Base-by-base conservation (phyloP, 1,140 invertebrate species). In the Bombus picipes region DNA sequence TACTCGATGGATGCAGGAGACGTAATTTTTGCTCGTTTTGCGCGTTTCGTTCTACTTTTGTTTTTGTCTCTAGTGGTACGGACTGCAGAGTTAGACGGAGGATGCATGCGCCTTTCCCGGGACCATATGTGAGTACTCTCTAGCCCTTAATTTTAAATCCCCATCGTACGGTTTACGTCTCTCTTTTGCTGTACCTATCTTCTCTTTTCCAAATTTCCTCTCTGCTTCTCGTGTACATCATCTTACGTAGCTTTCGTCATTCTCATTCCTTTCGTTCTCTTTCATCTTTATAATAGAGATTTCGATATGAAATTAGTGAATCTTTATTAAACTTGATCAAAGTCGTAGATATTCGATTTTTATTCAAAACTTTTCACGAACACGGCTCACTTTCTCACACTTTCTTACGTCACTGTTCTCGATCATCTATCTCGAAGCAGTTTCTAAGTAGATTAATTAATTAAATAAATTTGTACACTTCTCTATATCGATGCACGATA, bases 61-160 rank as follows among this genome's bases (percentile, higher is more conserved):
- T 94, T 94, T 95, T 94, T 95, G 91, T 95, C 94, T 95, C 87
- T 95, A 95, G 95, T 95, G 94, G 95, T 95, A 95, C 94, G 95
- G 94, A 95, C 94, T 95, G 94, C 95, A 95, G 94, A 95, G 95
- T 95, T 95, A 95, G 94, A 95, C 94, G 94, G 94, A 95, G 95
- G 95, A 95, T 95, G 94, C 95, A 95, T 95, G 95, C 94, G 94
- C 95, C 95, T 95, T 94, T 92, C 94, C 95, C 93, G 93, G 94
- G 94, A 95, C 94, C 94, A 95, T 94, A 93, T 91, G 95, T 95
- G 92, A 95, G 95, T 95, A 95, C 91, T 93, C 89, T 93, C 82
- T 92, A 85, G 91, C 89, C 92, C 93, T 94, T 92, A 89, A 93
- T 91, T 92, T 92, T 87, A 87, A 87, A 85, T 83, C 87, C 80